Base-by-base conservation (phyloP, 2,888 invertebrate species). In the Monoplex corrugatus region DNA sequence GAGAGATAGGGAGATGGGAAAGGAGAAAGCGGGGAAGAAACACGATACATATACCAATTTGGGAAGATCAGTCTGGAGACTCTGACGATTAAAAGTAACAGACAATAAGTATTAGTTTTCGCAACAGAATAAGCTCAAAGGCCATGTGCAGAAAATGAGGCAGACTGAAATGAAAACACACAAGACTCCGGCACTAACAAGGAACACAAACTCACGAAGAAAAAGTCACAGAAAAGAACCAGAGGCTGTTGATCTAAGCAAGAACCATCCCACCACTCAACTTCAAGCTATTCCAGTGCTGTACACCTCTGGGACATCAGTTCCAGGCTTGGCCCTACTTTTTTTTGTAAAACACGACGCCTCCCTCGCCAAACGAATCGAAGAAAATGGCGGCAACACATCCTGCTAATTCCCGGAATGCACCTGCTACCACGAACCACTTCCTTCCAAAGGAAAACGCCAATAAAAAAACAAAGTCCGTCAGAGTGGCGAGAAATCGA, bases 361-460 rank as follows among this genome's bases (percentile, higher is more conserved):
- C 43, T 38, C 80, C 80, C 45, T 84, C 50, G 84, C 84, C 50
- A 84, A 84, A 84, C 84, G 57, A 84, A 84, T 84, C 84, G 84
- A 84, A 84, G 50, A 84, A 57, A 10, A 50, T 84, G 84, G 84
- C 84, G 84, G 45, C 84, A 23, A 38, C n/a, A 35, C 38, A 84
- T 84, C 84, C 84, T 35, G 84, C 84, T 45, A 84, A 84, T 84
- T 84, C 84, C 84, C 45, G 45, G 35, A 32, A 84, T 57, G 84
- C 84, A 84, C 84, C 84, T 84, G 84, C 84, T 57, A 35, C 84
- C 84, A 50, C 50, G 32, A 50, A n/a, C 5, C 50, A 35, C 84
- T 84, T 45, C 78, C 78, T 23, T 68, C 68, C 68, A 75, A 68
- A 8, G 6, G 32, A 32, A 23, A 28, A 32, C n/a, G 80, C 43